Evolutionary conservation across 2,888 invertebrate genomes (phyloP), one percentile per base, ranked within the genome.

Genomic region (Tanytarsus gracilentus): DNA sequence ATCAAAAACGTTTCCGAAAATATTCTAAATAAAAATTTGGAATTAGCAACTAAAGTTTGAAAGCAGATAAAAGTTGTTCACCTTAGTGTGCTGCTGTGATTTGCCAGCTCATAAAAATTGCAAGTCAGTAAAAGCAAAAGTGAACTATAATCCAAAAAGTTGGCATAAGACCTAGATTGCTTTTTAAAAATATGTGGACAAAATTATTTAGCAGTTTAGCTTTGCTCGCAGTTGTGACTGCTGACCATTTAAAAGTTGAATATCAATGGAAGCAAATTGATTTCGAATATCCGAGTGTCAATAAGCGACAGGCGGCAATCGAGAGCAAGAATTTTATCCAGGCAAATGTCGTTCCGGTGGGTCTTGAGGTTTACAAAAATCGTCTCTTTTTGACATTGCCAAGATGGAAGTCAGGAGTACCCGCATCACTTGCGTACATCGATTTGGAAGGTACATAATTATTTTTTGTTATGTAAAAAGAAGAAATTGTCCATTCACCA

Each of bases 251-350:
- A 60, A 78, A 79, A 65, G 82, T 85, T 51, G 77, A 79, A 52
- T 86, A 81, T 71, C 80, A 86, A 68, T 88, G 88, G 88, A 83
- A 81, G 66, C 80, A 82, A 70, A 73, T 87, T 52, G 85, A 86
- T 69, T 87, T 79, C 70, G 79, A 80, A 63, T 87, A 80, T 73
- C 78, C 79, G 3, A 77, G 69, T 29, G 72, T 77, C 1, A 78
- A 78, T 6, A 78, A 75, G 3, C 73, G 82, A 60, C 76, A 77
- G 68, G 74, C 78, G 56, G 85, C 85, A 18, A 73, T 85, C 39
- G 75, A 76, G 27, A 75, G 72, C 53, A 77, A 78, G 63, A 74
- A 75, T 63, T 88, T 83, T 66, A 79, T 85, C 33, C 85, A 82
- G 8, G 80, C 82, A 68, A 83, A 85, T 69, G 85, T 85, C 64